These are phyloP conservation scores for Daubentonia madagascariensis DNA, from an alignment of 2,113 vertebrate genomes.

Conservation along the genomic window DNA sequence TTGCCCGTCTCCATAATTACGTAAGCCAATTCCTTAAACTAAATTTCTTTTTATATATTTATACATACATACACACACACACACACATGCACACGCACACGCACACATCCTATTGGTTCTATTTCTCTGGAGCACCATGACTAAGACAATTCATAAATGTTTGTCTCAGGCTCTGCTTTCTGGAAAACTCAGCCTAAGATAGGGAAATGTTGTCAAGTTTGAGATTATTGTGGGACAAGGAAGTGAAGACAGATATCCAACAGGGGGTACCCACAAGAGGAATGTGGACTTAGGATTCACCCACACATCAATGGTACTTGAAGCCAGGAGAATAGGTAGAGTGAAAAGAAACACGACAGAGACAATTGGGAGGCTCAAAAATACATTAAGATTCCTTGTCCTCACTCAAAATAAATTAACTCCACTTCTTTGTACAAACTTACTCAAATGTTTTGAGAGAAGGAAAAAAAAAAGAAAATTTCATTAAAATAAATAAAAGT, in stretches of 20 bases:
- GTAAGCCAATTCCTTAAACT: neutral
- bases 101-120: neutral
- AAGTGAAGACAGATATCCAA: neutral
- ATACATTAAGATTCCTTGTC: neutral
- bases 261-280: neutral
- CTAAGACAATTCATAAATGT: neutral
- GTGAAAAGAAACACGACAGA: neutral
- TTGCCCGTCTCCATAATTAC: neutral
- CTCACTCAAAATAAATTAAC: neutral
- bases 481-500: conserved; percentile 16
- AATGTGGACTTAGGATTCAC: neutral
- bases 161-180: neutral
- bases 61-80: neutral
- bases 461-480: neutral
- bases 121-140: neutral
- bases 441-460: neutral
- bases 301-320: neutral
- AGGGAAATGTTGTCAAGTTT: neutral
- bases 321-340: neutral
- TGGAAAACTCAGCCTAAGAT: neutral
- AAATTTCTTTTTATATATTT: neutral
- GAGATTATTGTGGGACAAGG: neutral
- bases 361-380: neutral
- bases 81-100: neutral
- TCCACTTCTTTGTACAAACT: neutral